These are phyloP conservation scores for Sprattus sprattus DNA, from an alignment of 2,113 vertebrate species.

Conservation along the genomic window DNA sequence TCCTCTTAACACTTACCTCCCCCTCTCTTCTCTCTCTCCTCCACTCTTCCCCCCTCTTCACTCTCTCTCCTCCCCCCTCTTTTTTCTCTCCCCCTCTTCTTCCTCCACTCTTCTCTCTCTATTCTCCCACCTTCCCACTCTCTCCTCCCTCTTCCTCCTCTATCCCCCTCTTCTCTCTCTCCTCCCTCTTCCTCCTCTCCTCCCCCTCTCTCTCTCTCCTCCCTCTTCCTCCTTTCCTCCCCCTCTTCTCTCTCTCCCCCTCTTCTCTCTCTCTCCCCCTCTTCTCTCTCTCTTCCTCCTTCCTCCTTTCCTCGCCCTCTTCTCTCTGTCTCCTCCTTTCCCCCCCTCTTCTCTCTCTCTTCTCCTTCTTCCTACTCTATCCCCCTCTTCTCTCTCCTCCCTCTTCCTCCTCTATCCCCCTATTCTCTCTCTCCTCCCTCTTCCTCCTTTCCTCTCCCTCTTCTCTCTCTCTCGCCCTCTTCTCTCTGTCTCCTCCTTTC, in stretches of 20 bases:
- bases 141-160: background rate
- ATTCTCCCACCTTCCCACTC: no score
- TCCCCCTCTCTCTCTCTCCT: background rate
- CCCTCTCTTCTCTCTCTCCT: background rate
- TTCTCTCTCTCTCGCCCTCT: background rate
- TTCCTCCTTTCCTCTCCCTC: constrained; percentile 21
- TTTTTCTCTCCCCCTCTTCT: background rate
- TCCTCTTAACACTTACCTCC: constrained; percentile 40
- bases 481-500: background rate
- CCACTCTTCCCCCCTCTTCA: no score
- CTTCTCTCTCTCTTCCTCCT: background rate
- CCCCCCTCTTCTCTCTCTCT: constrained; percentile 27
- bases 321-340: background rate
- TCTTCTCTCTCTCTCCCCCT: background rate
- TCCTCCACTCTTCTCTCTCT: background rate
- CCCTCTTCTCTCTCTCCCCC: background rate
- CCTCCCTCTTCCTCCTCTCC: no score
- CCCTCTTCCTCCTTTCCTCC: background rate
- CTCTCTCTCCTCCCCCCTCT: background rate
- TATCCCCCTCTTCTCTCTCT: background rate
- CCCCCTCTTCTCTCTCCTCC: constrained; percentile 22
- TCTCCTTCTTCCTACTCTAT: constrained; percentile 22
- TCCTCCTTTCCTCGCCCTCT: background rate
- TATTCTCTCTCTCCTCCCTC: background rate
- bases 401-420: background rate